Evolutionary conservation across 2,113 vertebrate species (phyloP).

Genomic region (Elaphurus davidianus): DNA sequence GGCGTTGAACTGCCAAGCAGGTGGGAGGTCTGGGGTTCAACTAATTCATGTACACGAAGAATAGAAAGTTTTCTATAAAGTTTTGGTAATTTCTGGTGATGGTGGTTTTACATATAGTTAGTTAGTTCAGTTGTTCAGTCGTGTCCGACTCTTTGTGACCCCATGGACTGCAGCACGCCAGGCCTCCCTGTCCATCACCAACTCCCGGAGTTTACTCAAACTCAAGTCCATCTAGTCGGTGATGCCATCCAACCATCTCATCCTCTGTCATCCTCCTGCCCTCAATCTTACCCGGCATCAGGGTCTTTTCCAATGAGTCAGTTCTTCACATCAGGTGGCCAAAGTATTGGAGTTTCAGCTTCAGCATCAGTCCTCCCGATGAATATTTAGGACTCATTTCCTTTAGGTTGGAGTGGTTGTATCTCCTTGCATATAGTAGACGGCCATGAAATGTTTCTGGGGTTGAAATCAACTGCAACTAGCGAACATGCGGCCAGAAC

Average conservation of each 20-base stretch:
- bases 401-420: too few species aligned
- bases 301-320: too few species aligned
- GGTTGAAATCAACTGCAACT: neutral
- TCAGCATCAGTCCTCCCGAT: too few species aligned
- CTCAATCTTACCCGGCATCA: too few species aligned
- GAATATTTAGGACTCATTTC: too few species aligned
- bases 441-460: neutral
- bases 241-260: too few species aligned
- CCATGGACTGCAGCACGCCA: neutral
- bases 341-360: too few species aligned
- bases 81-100: neutral
- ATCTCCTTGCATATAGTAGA: neutral
- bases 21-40: neutral
- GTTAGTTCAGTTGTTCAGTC: neutral
- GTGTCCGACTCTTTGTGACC: neutral
- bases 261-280: too few species aligned
- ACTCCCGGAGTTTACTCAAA: neutral
- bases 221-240: too few species aligned
- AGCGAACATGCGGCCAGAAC: neutral
- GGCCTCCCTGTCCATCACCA: neutral
- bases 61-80: neutral
- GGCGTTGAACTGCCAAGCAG: neutral
- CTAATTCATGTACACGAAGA: accelerated
- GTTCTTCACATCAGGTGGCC: too few species aligned
- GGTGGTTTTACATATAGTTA: neutral